These are phyloP conservation scores for Hippoglossus stenolepis DNA, from an alignment of 2,113 vertebrate species.

Conservation along the genomic window DNA sequence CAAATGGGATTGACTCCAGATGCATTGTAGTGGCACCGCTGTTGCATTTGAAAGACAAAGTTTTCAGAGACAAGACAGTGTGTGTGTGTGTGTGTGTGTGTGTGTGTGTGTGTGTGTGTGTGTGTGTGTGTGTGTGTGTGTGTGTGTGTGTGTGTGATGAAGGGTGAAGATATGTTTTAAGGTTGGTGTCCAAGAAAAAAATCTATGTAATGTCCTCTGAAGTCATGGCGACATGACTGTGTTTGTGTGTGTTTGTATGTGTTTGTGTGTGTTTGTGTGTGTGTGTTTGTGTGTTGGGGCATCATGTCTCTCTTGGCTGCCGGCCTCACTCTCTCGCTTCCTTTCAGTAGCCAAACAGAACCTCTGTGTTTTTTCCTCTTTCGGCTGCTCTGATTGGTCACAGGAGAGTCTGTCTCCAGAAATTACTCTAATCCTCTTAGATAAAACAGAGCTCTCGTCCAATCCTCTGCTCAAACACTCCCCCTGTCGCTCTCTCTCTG, in stretches of 20 bases:
- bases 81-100: slow-evolving; percentile 15
- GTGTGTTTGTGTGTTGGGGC: slow-evolving; percentile 17
- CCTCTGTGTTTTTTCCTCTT: slow-evolving; percentile 38
- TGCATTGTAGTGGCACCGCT: too few relatives aligned
- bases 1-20: too few relatives aligned
- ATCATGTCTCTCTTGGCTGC: slow-evolving; percentile 50
- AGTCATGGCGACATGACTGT: not conserved
- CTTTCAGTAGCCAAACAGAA: slow-evolving; percentile 52
- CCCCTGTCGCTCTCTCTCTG: slow-evolving; percentile 22
- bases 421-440: slow-evolving; percentile 89
- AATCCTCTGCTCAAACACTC: slow-evolving; percentile 74
- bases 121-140: slow-evolving; percentile 18
- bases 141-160: too few relatives aligned
- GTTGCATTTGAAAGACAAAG: too few relatives aligned
- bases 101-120: not conserved
- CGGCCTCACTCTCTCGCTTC: slow-evolving; percentile 4
- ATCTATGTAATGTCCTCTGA: not conserved
- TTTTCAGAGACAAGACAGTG: not conserved
- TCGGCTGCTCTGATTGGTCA: slow-evolving; percentile 70
- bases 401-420: slow-evolving; percentile 80
- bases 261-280: slow-evolving; percentile 38
- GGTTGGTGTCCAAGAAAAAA: too few relatives aligned
- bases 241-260: slow-evolving; percentile 13
- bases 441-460: slow-evolving; percentile 81
- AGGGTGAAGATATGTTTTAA: too few relatives aligned